Evolutionary conservation across 1,140 invertebrate species (phyloP), one percentile per base, ranked within the genome.

Genomic region (Stegodyphus dumicola): DNA sequence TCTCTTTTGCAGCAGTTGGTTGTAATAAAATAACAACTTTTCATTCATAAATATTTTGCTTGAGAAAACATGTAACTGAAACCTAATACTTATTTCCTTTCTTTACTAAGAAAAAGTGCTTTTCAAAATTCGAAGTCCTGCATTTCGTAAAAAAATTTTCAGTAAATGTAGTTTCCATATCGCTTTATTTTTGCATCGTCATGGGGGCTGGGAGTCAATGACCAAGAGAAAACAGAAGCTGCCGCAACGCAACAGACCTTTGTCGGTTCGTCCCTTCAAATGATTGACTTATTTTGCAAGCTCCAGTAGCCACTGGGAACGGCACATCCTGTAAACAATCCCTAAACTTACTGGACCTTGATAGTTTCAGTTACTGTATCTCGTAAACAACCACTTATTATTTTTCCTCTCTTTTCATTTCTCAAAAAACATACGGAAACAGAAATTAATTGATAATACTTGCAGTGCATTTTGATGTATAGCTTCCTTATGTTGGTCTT

Each of bases 201-300:
- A 3, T n/a, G 33, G 33, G 33, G 3, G 3, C 1, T 1, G 33
- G 33, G 33, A 33, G 33, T 33, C 33, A 33, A 33, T 33, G 33
- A 33, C 33, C 3, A 33, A 33, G 33, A 33, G 33, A 15, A 9
- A 69, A 69, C 77, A 79, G 77, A 79, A 79, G 77, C 77, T 18
- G 66, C 6, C 10, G 77, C 33, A 33, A 33, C 33, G 33, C 33
- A 33, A 33, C 33, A 33, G 33, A 33, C 33, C 1, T 33, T 33
- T 33, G 33, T 15, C 51, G 56, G 66, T 75, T 53, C 18, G 70
- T 48, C 56, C 56, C 53, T 73, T 81, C 78, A 81, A 53, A 74
- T 83, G 80, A 83, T 74, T 83, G 80, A 83, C 80, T 83, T 83
- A 83, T 83, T 83, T 83, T 83, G 80, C 80, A 83, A 67, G 80